Percentiles rank a stretch among this genome's conserved stretches.
Evolutionary conservation across 2,113 vertebrate genomes (phyloP).

Genomic region (Hipposideros armiger): DNA sequence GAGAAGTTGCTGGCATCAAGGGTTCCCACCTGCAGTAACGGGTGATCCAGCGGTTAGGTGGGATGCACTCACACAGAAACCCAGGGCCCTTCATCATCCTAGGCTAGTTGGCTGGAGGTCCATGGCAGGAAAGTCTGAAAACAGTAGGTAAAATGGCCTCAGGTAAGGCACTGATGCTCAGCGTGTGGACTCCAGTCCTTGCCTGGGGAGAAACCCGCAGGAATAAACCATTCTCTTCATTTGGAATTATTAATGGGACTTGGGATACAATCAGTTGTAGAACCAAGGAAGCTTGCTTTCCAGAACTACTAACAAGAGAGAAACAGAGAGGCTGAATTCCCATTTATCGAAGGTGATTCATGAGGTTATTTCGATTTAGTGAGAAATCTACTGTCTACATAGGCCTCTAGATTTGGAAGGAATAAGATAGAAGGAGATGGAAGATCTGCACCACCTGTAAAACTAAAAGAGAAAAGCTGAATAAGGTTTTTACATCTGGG

Average conservation of each 20-base stretch:
- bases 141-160: slow-evolving; percentile 8
- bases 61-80: not conserved
- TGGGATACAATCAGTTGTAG: not conserved
- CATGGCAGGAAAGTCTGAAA: not conserved
- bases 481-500: not conserved
- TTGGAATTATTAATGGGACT: slow-evolving; percentile 52
- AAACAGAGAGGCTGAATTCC: not conserved
- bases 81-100: not conserved
- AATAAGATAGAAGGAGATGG: not conserved
- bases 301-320: not conserved
- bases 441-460: not conserved
- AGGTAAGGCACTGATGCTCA: not conserved
- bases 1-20: not conserved
- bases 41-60: not conserved
- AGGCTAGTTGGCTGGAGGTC: not conserved
- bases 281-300: not conserved
- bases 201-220: not conserved
- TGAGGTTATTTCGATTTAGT: not conserved
- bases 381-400: not conserved
- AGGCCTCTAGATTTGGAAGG: not conserved
- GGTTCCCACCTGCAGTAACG: not conserved
- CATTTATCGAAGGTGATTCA: not conserved
- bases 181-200: not conserved
- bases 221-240: not conserved
- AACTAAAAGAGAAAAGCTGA: not conserved